These are phyloP conservation scores for Zapornia atra DNA, from an alignment of 2,113 vertebrate genomes.

Conservation along the genomic window DNA sequence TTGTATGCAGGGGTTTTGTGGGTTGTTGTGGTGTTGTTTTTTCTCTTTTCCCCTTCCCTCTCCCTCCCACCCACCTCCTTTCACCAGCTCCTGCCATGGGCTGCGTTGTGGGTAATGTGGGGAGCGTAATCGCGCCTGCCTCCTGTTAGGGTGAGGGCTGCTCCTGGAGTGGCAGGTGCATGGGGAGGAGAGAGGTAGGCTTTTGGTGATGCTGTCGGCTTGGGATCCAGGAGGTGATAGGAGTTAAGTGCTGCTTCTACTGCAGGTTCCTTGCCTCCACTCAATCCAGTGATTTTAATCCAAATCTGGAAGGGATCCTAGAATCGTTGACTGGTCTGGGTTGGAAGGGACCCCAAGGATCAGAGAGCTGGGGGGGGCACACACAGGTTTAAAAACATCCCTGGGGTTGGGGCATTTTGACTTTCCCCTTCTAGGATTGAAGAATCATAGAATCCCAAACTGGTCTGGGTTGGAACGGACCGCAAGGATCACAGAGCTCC, in stretches of 20 bases:
- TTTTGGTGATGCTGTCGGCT: neutral
- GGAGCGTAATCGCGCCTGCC: neutral
- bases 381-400: no score
- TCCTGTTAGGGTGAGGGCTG: neutral
- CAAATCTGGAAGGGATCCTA: neutral
- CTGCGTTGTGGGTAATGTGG: neutral
- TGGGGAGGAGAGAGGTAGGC: neutral
- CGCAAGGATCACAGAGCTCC: no score
- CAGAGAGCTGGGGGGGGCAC: no score
- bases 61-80: neutral
- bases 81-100: neutral
- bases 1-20: neutral
- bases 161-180: neutral
- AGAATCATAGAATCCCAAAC: no score
- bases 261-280: neutral
- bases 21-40: neutral
- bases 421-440: no score
- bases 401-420: no score
- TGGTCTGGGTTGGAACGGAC: no score
- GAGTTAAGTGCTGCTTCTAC: neutral
- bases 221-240: neutral
- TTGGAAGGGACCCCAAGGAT: no score
- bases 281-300: neutral
- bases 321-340: no score
- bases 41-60: neutral